phyloP scores from a whole-genome alignment of 2,797 vertebrate species.

The Melanotaenia nigrans region DNA sequence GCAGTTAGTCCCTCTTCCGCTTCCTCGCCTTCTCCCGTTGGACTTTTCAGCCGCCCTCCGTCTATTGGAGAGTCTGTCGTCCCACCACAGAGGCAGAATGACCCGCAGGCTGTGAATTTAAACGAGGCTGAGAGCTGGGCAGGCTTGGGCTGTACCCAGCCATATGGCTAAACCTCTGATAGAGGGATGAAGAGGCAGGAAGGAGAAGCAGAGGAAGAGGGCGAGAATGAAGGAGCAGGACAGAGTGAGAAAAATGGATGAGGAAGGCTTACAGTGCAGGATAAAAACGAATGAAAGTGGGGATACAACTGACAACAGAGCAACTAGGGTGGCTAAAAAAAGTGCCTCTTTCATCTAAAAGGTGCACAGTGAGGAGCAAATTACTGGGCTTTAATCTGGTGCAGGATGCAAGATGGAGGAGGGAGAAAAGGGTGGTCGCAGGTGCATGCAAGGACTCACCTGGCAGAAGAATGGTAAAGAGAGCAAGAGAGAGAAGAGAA shows the following conservation, averaged over 20 bases:
- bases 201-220: slow-evolving; percentile 31
- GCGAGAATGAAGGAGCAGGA: slow-evolving; percentile 48
- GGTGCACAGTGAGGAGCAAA: slow-evolving; percentile 55
- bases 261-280: slow-evolving; percentile 63
- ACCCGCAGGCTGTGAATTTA: slow-evolving; percentile 80
- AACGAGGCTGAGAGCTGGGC: slow-evolving; percentile 74
- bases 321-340: slow-evolving; percentile 28
- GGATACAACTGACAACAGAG: slow-evolving; percentile 16
- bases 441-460: slow-evolving; percentile 61
- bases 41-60: slow-evolving; percentile 49
- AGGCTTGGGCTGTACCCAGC: slow-evolving; percentile 63
- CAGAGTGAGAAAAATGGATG: slow-evolving; percentile 22
- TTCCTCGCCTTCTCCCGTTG: slow-evolving; percentile 31
- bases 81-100: slow-evolving; percentile 60
- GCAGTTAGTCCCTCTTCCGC: slow-evolving; percentile 4
- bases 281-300: slow-evolving; percentile 45
- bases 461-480: slow-evolving; percentile 43
- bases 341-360: slow-evolving; percentile 51
- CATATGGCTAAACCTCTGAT: slow-evolving; percentile 74
- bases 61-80: slow-evolving; percentile 46
- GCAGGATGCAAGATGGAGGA: slow-evolving; percentile 25
- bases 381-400: slow-evolving; percentile 70
- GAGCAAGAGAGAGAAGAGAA: not conserved
- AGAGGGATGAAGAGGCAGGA: slow-evolving; percentile 41
- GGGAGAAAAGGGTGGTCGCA: slow-evolving; percentile 41